phyloP scores from a whole-genome alignment of 2,888 invertebrate species.

The Lutraria lutraria region DNA sequence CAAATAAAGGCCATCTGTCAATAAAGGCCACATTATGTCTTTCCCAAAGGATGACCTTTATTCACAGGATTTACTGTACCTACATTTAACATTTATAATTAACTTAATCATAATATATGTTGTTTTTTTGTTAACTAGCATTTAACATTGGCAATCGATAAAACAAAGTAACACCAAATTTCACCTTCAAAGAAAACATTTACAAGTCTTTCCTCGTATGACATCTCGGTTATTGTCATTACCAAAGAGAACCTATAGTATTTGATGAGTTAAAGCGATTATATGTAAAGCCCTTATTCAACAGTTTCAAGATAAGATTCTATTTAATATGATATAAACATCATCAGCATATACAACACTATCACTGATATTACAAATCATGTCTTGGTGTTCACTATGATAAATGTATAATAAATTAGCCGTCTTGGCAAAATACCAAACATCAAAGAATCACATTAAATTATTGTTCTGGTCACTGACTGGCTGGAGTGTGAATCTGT shows the following conservation, averaged over 20 bases:
- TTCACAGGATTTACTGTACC: no score
- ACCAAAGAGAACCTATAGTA: neutral
- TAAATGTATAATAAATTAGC: slow-evolving; percentile 10
- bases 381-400: neutral
- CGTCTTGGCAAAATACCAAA: slow-evolving; percentile 16
- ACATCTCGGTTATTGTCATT: neutral
- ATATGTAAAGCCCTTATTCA: neutral
- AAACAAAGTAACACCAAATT: neutral
- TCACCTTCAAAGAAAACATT: neutral
- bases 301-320: neutral
- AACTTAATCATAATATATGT: neutral
- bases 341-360: neutral
- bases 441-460: slow-evolving; percentile 1
- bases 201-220: neutral
- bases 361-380: neutral
- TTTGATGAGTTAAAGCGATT: neutral
- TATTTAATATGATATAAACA: neutral
- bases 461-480: slow-evolving; percentile 16
- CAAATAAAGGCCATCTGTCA: no score
- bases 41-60: no score
- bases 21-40: no score
- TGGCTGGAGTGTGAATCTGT: neutral
- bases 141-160: neutral
- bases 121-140: neutral
- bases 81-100: no score